Percentiles rank a stretch among this genome's conserved stretches.
Evolutionary conservation across 2,797 vertebrate genomes (phyloP).

Genomic region (Pangasius larnaudii): DNA sequence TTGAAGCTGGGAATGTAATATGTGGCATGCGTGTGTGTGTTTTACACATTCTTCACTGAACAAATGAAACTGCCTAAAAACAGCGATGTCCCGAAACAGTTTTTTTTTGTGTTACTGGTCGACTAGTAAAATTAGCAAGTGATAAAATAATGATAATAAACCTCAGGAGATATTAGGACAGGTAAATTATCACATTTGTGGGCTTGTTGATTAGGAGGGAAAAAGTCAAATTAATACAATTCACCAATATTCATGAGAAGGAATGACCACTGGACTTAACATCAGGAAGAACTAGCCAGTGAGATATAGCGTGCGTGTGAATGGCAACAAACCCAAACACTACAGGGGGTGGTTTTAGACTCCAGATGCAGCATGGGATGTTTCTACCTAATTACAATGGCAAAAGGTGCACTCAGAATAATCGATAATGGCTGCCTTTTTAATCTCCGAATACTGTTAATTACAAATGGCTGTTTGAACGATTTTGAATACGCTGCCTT

Average conservation of each 20-base stretch:
- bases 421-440: conserved; percentile 59
- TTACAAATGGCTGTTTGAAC: conserved; percentile 62
- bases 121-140: not conserved
- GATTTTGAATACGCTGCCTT: conserved; percentile 57
- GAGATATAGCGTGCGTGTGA: not conserved
- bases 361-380: conserved; percentile 26
- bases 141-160: not conserved
- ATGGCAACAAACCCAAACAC: not conserved
- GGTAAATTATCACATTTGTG: not conserved
- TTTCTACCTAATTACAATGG: conserved; percentile 42
- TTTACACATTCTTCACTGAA: not conserved
- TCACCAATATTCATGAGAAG: not conserved
- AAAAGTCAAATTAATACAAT: not conserved
- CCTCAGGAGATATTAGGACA: not conserved
- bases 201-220: not conserved
- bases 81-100: not conserved
- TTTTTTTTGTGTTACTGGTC: not conserved
- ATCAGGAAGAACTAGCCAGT: not conserved
- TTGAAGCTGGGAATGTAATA: not conserved
- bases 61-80: not conserved
- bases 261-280: not conserved
- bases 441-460: conserved; percentile 64
- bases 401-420: conserved; percentile 48
- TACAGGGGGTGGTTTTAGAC: not conserved
- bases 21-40: not conserved